phyloP scores from a whole-genome alignment of 2,797 vertebrate genomes.

The Helicolenus hilgendorfi region DNA sequence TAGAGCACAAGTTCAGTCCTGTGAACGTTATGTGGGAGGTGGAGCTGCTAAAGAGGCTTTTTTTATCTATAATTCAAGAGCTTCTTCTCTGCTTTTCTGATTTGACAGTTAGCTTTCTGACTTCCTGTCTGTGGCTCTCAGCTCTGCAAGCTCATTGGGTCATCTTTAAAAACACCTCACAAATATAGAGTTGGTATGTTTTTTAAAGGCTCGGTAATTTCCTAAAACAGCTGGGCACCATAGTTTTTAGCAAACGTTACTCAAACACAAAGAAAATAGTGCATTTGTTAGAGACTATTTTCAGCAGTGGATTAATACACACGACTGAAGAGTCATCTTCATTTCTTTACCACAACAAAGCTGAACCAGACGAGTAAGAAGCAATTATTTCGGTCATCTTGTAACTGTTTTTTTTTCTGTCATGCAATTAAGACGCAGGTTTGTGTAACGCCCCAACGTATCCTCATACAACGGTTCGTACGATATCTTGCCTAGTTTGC shows the following conservation, averaged over 20 bases:
- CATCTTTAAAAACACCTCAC: not conserved
- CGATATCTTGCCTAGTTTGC: too few relatives aligned
- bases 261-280: not conserved
- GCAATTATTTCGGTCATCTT: not conserved
- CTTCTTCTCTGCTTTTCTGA: not conserved
- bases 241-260: not conserved
- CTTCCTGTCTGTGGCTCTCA: not conserved
- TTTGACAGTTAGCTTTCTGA: not conserved
- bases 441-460: not conserved
- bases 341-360: not conserved
- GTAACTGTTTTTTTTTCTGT: not conserved
- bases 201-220: not conserved
- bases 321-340: not conserved
- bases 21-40: not conserved
- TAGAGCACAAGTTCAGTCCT: not conserved
- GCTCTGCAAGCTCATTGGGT: too few relatives aligned
- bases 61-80: not conserved
- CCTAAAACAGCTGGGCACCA: too few relatives aligned
- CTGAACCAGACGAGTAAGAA: not conserved
- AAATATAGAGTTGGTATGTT: not conserved
- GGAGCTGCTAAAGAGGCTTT: not conserved
- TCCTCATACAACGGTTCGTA: too few relatives aligned
- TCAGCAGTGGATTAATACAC: not conserved
- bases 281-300: not conserved
- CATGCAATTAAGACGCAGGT: not conserved